These are phyloP conservation scores for Austrolebias charrua DNA, from an alignment of 2,797 vertebrate species.

Conservation along the genomic window DNA sequence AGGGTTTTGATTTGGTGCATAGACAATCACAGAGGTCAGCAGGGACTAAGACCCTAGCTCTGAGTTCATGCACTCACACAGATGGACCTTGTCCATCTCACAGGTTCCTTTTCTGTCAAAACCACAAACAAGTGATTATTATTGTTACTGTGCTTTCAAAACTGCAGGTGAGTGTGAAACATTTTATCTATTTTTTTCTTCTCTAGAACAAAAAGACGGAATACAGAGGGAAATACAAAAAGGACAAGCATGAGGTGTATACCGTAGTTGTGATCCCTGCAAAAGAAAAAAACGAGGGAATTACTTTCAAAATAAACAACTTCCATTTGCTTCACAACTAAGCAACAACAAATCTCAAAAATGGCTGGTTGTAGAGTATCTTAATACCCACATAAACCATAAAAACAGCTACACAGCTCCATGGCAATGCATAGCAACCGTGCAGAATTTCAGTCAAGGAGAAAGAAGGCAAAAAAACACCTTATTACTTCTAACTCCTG, in stretches of 20 bases:
- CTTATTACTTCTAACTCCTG: constrained; percentile 99
- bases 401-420: constrained; percentile 88
- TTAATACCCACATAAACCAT: constrained; percentile 94
- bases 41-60: constrained; percentile 57
- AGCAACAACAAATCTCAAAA: constrained; percentile 95
- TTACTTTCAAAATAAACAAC: constrained; percentile 96
- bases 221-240: constrained; percentile 28
- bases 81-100: constrained; percentile 57
- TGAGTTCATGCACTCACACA: constrained; percentile 53
- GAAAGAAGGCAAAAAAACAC: constrained; percentile 98
- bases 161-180: constrained; percentile 29
- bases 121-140: constrained; percentile 31
- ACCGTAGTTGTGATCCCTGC: constrained; percentile 79
- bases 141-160: constrained; percentile 28
- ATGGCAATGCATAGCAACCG: constrained; percentile 93
- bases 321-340: constrained; percentile 91
- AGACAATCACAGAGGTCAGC: constrained; percentile 67
- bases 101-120: constrained; percentile 40
- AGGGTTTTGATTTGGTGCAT: constrained; percentile 58
- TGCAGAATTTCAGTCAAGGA: constrained; percentile 98
- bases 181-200: constrained; percentile 29
- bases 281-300: constrained; percentile 84
- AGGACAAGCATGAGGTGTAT: constrained; percentile 47
- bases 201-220: constrained; percentile 36
- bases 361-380: constrained; percentile 90